These are phyloP conservation scores for Phymorhynchus buccinoides DNA, from an alignment of 1,140 invertebrate genomes.

Conservation along the genomic window DNA sequence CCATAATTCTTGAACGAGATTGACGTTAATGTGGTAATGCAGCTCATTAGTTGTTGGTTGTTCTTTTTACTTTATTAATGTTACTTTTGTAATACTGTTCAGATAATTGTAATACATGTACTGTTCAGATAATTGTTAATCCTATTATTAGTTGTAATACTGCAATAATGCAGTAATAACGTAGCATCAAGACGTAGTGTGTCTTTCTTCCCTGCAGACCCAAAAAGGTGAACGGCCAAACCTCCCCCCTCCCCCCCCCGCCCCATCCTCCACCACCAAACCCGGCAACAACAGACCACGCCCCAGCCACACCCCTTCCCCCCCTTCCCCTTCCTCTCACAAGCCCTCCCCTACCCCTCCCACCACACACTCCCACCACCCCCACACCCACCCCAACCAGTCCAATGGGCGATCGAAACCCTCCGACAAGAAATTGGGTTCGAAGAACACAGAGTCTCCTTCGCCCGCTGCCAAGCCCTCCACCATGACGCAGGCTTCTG, in stretches of 20 bases:
- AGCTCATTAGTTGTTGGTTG: too few relatives aligned
- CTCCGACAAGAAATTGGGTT: neutral
- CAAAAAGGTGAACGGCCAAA: slow-evolving; percentile 31
- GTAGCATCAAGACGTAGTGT: too few relatives aligned
- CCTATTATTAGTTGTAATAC: too few relatives aligned
- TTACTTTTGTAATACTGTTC: too few relatives aligned
- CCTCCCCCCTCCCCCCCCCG: slow-evolving; percentile 30
- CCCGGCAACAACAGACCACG: slow-evolving; percentile 10
- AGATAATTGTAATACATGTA: too few relatives aligned
- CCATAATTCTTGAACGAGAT: too few relatives aligned
- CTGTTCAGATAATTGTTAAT: too few relatives aligned
- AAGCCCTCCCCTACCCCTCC: too few relatives aligned
- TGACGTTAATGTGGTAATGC: too few relatives aligned
- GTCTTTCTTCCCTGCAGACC: neutral
- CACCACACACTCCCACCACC: neutral
- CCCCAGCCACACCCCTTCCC: neutral
- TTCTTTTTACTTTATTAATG: too few relatives aligned
- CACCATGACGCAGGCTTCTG: neutral
- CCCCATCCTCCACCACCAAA: slow-evolving; percentile 3
- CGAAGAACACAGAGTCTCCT: neutral
- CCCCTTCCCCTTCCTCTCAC: neutral
- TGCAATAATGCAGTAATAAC: too few relatives aligned
- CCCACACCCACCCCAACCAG: neutral
- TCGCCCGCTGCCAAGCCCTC: neutral
- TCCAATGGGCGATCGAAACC: slow-evolving; percentile 16